phyloP scores from a whole-genome alignment of 2,797 vertebrate species.

The Sebastes taczanowskii region DNA sequence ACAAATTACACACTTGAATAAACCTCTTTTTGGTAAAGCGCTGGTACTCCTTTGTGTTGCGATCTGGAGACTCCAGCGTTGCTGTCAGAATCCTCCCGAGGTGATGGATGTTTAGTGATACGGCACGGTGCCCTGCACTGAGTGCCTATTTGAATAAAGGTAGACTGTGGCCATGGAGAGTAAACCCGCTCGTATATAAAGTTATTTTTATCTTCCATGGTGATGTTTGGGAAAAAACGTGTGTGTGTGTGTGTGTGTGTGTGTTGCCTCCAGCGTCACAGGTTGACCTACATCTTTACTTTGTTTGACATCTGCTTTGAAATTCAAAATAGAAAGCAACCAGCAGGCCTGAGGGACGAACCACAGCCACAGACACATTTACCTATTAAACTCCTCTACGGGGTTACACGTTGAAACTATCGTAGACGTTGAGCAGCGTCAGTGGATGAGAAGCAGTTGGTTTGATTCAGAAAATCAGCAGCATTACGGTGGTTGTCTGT shows the following conservation, averaged over 20 bases:
- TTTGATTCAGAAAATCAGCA: too few relatives aligned
- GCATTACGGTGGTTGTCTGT: too few relatives aligned
- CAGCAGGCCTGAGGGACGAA: neutral
- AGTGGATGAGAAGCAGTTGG: too few relatives aligned
- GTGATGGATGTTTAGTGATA: neutral
- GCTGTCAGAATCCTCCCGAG: neutral
- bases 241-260: neutral
- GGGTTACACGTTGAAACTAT: neutral
- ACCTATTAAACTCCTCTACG: neutral
- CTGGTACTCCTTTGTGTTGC: neutral
- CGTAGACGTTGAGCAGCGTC: neutral
- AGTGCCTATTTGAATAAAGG: neutral
- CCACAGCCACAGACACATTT: neutral
- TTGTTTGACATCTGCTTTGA: constrained; percentile 18
- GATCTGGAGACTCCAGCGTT: neutral
- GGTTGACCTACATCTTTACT: constrained; percentile 10
- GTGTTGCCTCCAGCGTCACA: neutral
- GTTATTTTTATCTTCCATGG: neutral
- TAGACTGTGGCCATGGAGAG: neutral
- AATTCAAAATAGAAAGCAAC: constrained; percentile 21
- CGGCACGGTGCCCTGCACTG: neutral
- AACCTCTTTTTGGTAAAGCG: fast-evolving
- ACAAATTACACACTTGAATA: too few relatives aligned
- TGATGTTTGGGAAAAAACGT: neutral
- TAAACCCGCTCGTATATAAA: neutral